Base-by-base conservation (phyloP, 2,888 invertebrate genomes). In the Apamea epomidion region DNA sequence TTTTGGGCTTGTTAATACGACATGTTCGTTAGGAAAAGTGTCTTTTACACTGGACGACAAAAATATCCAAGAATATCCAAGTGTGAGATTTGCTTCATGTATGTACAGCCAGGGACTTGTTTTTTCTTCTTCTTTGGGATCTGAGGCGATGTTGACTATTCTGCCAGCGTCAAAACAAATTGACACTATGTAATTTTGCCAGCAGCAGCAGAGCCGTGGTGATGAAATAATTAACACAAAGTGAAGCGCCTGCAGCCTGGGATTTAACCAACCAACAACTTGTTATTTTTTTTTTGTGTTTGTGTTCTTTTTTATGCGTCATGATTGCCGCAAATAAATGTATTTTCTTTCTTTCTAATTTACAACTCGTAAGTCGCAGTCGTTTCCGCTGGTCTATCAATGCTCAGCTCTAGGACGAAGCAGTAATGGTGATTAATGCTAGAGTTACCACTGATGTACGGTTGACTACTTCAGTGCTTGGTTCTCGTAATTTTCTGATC, bases 1-100 rank as follows among this genome's bases (percentile, higher is more conserved):
- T 86, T 86, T 86, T 81, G 75, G 83, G 78, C 65, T 82, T 70
- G 78, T 86, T 88, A 78, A 74, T 83, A 76, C 74, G 69, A 86
- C 68, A 69, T 76, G 77, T 86, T 84, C 71, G 78, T 83, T 83
- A 71, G 67, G 21, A 62, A 42, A 58, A 74, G 45, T 29, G 7
- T 32, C 12, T 84, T 89, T 90, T 90, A 88, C 14, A 85, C 10
- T 7, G 1, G 48, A 79, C 85, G 89, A 78, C 16, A 16, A 10
- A 29, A 21, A 32, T 0, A 42, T 7, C 42, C 42, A 42, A 42
- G 42, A 42, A 42, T 42, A 21, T 0, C 6, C 0, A 32, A 62
- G 21, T 21, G 58, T n/a, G 5, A 25, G 18, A 8, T 45, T 65
- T 58, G 1, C 42, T 42, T 7, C 3, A 42, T 7, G 42, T 42